A percentile compares a stretch with the other conserved stretches of the same genome.
These are phyloP conservation scores for Schrankia costaestrigalis DNA, from an alignment of 2,888 invertebrate genomes.

Conservation along the genomic window DNA sequence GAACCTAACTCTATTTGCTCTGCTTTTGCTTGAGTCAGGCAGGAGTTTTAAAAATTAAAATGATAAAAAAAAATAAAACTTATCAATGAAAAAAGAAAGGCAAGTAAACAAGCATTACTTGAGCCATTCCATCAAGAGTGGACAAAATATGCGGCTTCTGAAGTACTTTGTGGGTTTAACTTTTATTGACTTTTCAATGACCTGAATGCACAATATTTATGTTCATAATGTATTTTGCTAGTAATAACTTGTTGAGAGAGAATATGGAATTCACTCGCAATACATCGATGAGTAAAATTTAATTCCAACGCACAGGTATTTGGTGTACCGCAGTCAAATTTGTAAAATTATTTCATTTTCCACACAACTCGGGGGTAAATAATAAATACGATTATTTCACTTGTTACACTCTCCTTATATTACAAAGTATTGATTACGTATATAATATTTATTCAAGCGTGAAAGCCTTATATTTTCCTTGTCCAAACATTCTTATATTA, in stretches of 20 bases:
- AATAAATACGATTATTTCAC: conserved; percentile 4
- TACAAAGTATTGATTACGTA: neutral
- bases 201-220: no score
- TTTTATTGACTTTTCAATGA: no score
- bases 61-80: no score
- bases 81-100: no score
- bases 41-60: no score
- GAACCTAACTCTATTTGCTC: no score
- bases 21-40: no score
- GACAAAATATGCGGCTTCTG: no score
- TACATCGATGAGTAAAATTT: neutral
- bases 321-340: neutral
- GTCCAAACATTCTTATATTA: neutral
- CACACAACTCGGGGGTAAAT: neutral
- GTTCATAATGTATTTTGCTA: neutral
- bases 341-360: neutral
- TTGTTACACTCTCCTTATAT: neutral
- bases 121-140: no score
- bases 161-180: no score
- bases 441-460: neutral
- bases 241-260: neutral
- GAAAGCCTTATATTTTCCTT: neutral
- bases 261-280: neutral
- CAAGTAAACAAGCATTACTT: no score
- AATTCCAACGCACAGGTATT: neutral